phyloP scores from a whole-genome alignment of 2,797 vertebrate species.

The Benthosema pterotum region DNA sequence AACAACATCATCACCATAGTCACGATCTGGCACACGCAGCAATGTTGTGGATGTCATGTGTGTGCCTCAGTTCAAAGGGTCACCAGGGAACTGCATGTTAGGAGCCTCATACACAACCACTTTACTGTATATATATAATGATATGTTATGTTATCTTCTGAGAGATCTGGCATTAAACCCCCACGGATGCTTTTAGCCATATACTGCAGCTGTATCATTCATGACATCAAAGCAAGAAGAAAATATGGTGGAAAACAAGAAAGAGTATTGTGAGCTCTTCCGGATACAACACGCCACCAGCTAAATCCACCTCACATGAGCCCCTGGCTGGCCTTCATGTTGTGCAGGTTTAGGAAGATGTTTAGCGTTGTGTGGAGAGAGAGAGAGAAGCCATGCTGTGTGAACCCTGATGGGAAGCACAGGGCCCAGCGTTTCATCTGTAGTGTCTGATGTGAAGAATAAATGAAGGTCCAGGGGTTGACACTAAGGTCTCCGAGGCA shows the following conservation, averaged over 20 bases:
- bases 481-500: too few species aligned
- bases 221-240: background rate
- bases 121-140: background rate
- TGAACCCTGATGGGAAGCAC: conserved; percentile 27
- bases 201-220: background rate
- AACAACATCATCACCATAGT: too few species aligned
- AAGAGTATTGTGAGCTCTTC: background rate
- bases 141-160: background rate
- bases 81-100: background rate
- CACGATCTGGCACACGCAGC: too few species aligned
- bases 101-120: too few species aligned
- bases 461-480: too few species aligned
- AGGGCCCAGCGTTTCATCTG: conserved; percentile 1
- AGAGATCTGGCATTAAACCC: too few species aligned
- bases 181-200: background rate
- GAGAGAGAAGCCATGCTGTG: conserved; percentile 6
- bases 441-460: conserved; percentile 36
- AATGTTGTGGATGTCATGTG: too few species aligned
- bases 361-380: conserved; percentile 1
- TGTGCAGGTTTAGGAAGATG: background rate
- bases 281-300: background rate
- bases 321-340: too few species aligned
- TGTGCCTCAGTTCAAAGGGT: background rate
- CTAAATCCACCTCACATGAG: conserved; percentile 7
- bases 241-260: background rate